Conservation (phyloP, 2,113 vertebrate species). For the Gavia stellata region DNA sequence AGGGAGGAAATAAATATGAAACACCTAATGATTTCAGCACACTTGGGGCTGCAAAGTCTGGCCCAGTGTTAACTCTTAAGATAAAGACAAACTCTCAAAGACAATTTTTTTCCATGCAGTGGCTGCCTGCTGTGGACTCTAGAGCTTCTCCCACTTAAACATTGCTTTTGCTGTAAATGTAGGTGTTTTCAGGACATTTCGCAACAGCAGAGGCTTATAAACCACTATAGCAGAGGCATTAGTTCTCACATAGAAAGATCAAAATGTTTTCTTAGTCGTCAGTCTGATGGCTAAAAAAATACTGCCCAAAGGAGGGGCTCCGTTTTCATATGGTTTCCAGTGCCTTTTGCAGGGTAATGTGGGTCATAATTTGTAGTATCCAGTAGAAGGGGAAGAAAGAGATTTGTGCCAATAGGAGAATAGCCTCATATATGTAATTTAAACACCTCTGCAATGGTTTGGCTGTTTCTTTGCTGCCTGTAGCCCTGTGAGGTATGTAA, state of each 20-base stretch:
- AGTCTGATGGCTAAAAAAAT: background rate
- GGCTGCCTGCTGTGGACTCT: background rate
- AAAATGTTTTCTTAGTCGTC: background rate
- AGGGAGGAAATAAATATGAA: constrained; percentile 30
- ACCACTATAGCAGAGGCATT: background rate
- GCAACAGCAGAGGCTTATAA: background rate
- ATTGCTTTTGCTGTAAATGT: background rate
- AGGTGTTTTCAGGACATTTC: background rate
- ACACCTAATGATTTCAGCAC: constrained; percentile 23
- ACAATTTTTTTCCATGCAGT: background rate
- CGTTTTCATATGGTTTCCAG: rapidly evolving
- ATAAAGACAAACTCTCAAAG: background rate
- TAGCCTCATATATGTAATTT: rapidly evolving
- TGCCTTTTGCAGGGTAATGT: background rate
- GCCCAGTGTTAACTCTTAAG: background rate
- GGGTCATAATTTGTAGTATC: background rate
- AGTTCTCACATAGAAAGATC: background rate
- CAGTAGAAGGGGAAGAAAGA: background rate
- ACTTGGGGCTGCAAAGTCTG: background rate
- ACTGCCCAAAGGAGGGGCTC: background rate
- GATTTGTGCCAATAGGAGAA: rapidly evolving
- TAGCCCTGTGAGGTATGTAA: constrained; percentile 80
- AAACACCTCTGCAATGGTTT: background rate
- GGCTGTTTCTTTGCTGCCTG: background rate
- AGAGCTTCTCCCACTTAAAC: background rate